Conservation (phyloP, 2,888 invertebrate species). For the Tuta absoluta region DNA sequence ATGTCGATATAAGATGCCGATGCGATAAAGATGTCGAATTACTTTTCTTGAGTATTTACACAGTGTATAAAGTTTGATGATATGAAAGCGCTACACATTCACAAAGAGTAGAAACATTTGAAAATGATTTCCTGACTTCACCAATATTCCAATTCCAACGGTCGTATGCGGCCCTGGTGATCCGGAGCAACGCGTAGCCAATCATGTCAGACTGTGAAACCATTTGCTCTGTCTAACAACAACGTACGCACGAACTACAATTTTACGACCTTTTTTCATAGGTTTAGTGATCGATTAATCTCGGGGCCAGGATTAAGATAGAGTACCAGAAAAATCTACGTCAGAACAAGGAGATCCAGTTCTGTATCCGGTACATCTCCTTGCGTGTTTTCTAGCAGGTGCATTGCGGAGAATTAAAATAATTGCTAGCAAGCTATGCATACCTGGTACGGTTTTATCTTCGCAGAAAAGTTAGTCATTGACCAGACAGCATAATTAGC, state of each 20-base stretch:
- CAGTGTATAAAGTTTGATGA: background rate
- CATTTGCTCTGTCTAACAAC: slow-evolving; percentile 55
- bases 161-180: slow-evolving; percentile 27
- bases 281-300: slow-evolving; percentile 23
- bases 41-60: background rate
- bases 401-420: background rate
- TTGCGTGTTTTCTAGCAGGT: background rate
- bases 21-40: background rate
- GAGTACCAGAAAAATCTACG: background rate
- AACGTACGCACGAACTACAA: slow-evolving; percentile 27
- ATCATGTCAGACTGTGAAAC: slow-evolving; percentile 74
- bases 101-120: background rate
- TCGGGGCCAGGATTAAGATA: slow-evolving; percentile 23
- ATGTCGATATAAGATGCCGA: background rate
- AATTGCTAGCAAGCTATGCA: background rate
- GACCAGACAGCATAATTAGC: slow-evolving; percentile 32
- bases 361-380: background rate
- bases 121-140: background rate
- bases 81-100: background rate
- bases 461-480: slow-evolving; percentile 21
- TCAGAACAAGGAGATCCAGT: background rate
- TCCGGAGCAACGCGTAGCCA: slow-evolving; percentile 54
- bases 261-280: slow-evolving; percentile 29
- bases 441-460: background rate
- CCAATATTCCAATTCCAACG: slow-evolving; percentile 7